Percentiles rank a stretch among this genome's conserved stretches.
These are phyloP conservation scores for Marmota monax DNA, from an alignment of 2,113 vertebrate genomes.

Conservation along the genomic window DNA sequence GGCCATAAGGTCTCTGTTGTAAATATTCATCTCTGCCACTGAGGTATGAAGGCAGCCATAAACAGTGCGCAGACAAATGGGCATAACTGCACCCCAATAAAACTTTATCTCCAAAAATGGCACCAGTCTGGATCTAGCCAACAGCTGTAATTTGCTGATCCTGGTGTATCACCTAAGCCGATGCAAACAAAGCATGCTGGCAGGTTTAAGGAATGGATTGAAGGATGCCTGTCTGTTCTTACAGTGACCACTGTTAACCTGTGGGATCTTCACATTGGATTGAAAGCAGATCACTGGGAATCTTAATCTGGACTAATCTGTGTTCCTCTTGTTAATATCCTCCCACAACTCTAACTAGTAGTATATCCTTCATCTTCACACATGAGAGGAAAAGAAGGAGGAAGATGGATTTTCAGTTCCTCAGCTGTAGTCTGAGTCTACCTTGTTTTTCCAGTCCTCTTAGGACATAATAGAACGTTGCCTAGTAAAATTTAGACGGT, in stretches of 20 bases:
- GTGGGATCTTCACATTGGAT: not conserved
- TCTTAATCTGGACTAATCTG: not conserved
- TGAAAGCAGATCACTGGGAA: not conserved
- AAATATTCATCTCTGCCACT: not conserved
- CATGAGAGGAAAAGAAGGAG: not conserved
- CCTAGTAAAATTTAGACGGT: not conserved
- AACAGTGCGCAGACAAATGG: not conserved
- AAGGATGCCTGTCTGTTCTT: not conserved
- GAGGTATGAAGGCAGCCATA: not conserved
- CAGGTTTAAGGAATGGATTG: not conserved
- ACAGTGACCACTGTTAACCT: not conserved
- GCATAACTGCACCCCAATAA: not conserved
- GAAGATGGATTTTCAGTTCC: not conserved
- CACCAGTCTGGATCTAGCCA: not conserved
- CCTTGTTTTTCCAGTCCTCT: not conserved
- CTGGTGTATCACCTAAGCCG: not conserved
- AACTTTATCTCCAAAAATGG: conserved; percentile 34
- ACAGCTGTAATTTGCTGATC: not conserved
- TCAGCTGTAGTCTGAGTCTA: not conserved
- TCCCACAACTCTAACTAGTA: not conserved
- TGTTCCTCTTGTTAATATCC: not conserved
- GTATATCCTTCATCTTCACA: not conserved
- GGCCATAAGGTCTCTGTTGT: not conserved
- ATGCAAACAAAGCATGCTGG: not conserved
- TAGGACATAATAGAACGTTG: not conserved